These are phyloP conservation scores for Drosophila limbata DNA, from an alignment of 2,888 invertebrate species.

Conservation along the genomic window DNA sequence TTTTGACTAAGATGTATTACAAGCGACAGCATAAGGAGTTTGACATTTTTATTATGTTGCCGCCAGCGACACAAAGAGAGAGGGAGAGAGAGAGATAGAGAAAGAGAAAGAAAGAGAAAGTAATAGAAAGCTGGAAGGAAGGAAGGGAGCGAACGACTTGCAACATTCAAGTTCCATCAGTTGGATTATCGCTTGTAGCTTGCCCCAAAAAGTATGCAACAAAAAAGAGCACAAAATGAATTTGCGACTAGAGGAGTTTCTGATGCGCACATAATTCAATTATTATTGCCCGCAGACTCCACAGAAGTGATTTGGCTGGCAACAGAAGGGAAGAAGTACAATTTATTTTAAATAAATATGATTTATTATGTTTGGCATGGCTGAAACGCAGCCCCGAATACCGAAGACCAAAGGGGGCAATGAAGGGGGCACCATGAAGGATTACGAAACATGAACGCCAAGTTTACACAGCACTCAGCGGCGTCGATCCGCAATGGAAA, in stretches of 20 bases:
- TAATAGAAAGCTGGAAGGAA: background rate
- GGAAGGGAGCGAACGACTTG: slow-evolving; percentile 16
- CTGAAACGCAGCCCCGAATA: slow-evolving; percentile 5
- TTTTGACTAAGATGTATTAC: slow-evolving; percentile 80
- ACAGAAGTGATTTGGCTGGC: slow-evolving; percentile 46
- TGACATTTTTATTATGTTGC: slow-evolving; percentile 79
- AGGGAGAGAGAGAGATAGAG: background rate
- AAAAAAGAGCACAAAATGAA: slow-evolving; percentile 32
- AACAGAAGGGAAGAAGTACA: slow-evolving; percentile 50
- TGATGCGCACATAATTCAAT: slow-evolving; percentile 72
- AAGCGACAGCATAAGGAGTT: slow-evolving; percentile 78
- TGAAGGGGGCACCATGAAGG: slow-evolving; percentile 68
- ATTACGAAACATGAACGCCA: slow-evolving; percentile 57
- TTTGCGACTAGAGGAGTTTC: slow-evolving; percentile 39
- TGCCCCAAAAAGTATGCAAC: slow-evolving; percentile 27
- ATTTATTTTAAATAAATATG: slow-evolving; percentile 80
- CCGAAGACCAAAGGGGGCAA: slow-evolving; percentile 43
- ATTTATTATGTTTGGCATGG: slow-evolving; percentile 74
- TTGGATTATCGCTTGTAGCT: slow-evolving; percentile 27
- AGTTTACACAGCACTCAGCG: slow-evolving; percentile 69
- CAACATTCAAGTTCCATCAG: slow-evolving; percentile 42
- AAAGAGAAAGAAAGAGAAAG: background rate
- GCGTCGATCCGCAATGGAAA: slow-evolving; percentile 49
- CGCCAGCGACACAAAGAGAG: slow-evolving; percentile 23
- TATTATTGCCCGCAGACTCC: slow-evolving; percentile 62